A percentile compares a stretch with the other conserved stretches of the same genome.
Evolutionary conservation across 2,797 vertebrate genomes (phyloP).

Genomic region (Mormyrops attenuatus): DNA sequence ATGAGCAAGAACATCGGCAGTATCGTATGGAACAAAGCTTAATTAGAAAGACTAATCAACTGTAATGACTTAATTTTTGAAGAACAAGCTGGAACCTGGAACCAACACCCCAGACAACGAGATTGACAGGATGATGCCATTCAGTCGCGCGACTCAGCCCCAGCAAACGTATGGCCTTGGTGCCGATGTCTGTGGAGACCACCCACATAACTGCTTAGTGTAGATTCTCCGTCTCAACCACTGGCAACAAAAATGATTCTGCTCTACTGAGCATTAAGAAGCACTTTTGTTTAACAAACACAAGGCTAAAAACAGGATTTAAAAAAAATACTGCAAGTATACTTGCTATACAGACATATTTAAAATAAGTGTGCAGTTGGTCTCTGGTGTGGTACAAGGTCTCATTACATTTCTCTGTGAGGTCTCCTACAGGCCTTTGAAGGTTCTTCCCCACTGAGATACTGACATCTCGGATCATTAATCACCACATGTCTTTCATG

Average conservation of each 20-base stretch:
- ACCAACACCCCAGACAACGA: background rate
- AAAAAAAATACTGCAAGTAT: background rate
- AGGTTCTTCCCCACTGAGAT: background rate
- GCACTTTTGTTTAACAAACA: constrained; percentile 62
- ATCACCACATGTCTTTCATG: background rate
- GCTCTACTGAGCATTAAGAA: constrained; percentile 34
- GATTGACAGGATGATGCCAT: constrained; percentile 40
- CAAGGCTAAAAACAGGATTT: constrained; percentile 20
- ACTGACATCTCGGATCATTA: background rate
- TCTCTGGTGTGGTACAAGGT: background rate
- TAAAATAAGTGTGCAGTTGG: background rate
- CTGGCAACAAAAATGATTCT: background rate
- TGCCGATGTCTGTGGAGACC: constrained; percentile 58
- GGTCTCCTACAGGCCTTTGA: background rate
- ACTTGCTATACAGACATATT: background rate
- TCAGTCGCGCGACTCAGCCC: constrained; percentile 52
- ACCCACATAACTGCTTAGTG: constrained; percentile 70
- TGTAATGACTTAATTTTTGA: constrained; percentile 70
- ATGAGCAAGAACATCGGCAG: constrained; percentile 51
- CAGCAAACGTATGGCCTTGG: constrained; percentile 46
- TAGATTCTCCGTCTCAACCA: constrained; percentile 41
- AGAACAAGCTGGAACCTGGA: constrained; percentile 46
- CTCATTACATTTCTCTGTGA: background rate
- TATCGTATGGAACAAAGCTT: constrained; percentile 65
- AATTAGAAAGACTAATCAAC: constrained; percentile 73